Evolutionary conservation across 2,113 vertebrate species (phyloP).

Genomic region (Labrus mixtus): DNA sequence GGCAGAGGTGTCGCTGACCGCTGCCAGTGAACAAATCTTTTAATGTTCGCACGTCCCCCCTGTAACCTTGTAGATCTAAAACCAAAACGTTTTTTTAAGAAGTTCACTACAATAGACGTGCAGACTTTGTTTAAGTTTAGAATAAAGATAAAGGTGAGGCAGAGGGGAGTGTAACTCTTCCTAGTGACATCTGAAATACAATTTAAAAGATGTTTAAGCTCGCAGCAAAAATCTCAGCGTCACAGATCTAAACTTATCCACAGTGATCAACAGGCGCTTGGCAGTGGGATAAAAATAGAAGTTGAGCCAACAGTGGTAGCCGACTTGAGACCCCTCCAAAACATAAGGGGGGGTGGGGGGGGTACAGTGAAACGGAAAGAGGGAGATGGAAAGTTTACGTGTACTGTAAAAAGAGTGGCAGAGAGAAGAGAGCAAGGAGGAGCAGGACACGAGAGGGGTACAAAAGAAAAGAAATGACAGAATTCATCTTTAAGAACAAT

Average conservation of each 20-base stretch:
- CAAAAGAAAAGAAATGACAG: not conserved
- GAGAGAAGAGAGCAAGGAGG: not conserved
- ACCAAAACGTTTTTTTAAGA: not conserved
- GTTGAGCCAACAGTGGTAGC: conserved; percentile 51
- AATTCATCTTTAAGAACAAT: not conserved
- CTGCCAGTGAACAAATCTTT: conserved; percentile 34
- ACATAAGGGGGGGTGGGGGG: conserved; percentile 29
- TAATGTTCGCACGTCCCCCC: conserved; percentile 16
- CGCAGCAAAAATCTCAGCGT: conserved; percentile 12
- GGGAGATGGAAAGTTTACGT: conserved; percentile 12
- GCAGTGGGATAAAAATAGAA: conserved; percentile 71
- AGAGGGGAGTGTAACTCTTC: not conserved
- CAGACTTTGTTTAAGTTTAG: not conserved
- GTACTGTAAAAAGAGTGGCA: not conserved
- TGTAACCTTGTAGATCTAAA: conserved; percentile 6
- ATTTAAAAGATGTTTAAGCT: not conserved
- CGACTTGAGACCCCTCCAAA: conserved; percentile 68
- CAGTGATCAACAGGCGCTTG: conserved; percentile 64
- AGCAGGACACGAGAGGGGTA: not conserved
- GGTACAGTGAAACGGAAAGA: conserved; percentile 34
- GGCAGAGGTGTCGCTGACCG: conserved; percentile 28
- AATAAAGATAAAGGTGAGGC: conserved; percentile 10
- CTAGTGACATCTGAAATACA: not conserved
- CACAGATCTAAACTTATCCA: conserved; percentile 51
- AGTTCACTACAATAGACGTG: not conserved